Conservation (phyloP, 2,888 invertebrate genomes). For the Luperina nickerlii region DNA sequence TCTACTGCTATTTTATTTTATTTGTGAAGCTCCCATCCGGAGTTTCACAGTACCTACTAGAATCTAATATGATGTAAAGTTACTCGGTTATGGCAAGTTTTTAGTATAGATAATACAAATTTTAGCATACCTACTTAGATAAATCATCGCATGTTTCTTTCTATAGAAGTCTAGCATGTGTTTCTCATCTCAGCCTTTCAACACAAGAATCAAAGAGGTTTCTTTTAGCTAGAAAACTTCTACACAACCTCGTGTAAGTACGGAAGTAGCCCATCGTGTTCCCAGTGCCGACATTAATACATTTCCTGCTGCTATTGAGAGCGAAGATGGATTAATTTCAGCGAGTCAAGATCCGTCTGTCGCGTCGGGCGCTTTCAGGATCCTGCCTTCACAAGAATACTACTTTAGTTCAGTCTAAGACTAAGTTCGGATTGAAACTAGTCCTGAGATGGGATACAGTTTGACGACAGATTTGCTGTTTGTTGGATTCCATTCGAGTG, state of each 20-base stretch:
- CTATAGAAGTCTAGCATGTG: background rate
- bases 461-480: conserved; percentile 84
- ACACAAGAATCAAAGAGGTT: conserved; percentile 6
- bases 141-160: background rate
- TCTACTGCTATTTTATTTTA: too few relatives aligned
- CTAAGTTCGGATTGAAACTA: conserved; percentile 87
- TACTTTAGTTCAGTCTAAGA: conserved; percentile 82
- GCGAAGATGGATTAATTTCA: conserved; percentile 88
- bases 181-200: background rate
- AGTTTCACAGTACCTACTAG: background rate
- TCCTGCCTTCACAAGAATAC: conserved; percentile 82
- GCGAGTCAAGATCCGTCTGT: conserved; percentile 83
- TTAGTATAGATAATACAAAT: background rate
- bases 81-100: background rate
- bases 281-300: conserved; percentile 76
- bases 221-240: conserved; percentile 19
- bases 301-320: conserved; percentile 76
- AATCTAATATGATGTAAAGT: background rate
- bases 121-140: background rate
- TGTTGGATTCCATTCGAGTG: conserved; percentile 77
- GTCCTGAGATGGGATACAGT: conserved; percentile 79
- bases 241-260: conserved; percentile 30
- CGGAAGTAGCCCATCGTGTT: conserved; percentile 59
- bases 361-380: conserved; percentile 79
- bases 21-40: too few relatives aligned